These are phyloP conservation scores for Oncorhynchus tshawytscha DNA, from an alignment of 2,113 vertebrate species.

Conservation along the genomic window DNA sequence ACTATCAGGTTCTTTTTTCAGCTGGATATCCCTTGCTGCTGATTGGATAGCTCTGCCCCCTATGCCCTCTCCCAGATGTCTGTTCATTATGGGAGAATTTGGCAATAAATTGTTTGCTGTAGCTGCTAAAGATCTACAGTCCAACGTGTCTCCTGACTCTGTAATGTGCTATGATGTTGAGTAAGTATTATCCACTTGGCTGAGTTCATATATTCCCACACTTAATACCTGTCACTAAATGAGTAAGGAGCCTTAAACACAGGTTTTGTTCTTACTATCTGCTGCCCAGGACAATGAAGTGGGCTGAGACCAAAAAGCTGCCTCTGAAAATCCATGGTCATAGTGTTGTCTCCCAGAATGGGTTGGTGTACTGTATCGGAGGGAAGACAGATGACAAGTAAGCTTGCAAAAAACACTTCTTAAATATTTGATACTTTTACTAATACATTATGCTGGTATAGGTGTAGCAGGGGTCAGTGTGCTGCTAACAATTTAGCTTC, in stretches of 20 bases:
- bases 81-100: slow-evolving; percentile 89
- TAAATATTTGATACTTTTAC: neutral
- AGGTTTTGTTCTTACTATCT: slow-evolving; percentile 23
- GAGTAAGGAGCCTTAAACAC: neutral
- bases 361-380: slow-evolving; percentile 89
- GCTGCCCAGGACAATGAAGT: slow-evolving; percentile 85
- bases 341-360: slow-evolving; percentile 86
- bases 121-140: slow-evolving; percentile 93
- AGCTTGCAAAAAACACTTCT: slow-evolving; percentile 50
- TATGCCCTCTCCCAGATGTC: slow-evolving; percentile 89
- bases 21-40: slow-evolving; percentile 82
- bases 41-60: slow-evolving; percentile 92
- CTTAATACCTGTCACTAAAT: neutral
- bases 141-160: slow-evolving; percentile 88
- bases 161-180: slow-evolving; percentile 89
- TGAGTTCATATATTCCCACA: neutral
- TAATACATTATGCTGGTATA: no score
- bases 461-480: no score
- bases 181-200: slow-evolving; percentile 71
- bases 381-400: slow-evolving; percentile 98
- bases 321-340: slow-evolving; percentile 93
- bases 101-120: slow-evolving; percentile 90
- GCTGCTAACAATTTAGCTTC: no score
- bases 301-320: slow-evolving; percentile 90
- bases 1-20: slow-evolving; percentile 53